Evolutionary conservation across 1,140 invertebrate genomes (phyloP), one percentile per base, ranked within the genome.

Genomic region (Drosophila pruinosa): DNA sequence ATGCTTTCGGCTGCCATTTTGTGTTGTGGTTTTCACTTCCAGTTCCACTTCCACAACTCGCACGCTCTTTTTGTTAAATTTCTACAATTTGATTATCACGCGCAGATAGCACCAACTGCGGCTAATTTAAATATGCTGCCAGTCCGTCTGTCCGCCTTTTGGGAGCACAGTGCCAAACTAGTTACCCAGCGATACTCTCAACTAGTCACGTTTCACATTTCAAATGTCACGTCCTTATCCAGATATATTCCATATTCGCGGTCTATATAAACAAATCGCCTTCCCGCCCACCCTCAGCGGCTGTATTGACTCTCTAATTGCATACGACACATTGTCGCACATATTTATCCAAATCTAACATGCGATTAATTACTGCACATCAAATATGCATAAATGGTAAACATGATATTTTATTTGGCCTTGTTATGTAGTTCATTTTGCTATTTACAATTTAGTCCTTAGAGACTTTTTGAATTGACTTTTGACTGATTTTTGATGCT

Each of bases 81-180:
- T 79, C 28, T 41, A 53, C 75, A 79, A 85, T 83, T 79, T 74
- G 68, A 79, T 85, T 83, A 79, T 75, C 72, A 63, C 57, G 38
- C 50, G 26, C 67, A 54, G 48, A 62, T 63, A 47, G 26, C 41
- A 31, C 14, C 10, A 31, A 50, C 24, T 38, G 28, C 17, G 28
- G 50, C 21, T 53, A 53, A 53, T 53, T 53, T 53, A 53, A 38
- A 53, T 53, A 10, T 50, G 12, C 26, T 28, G 8, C 48, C 4
- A 17, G 17, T 34, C 43, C n/a, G 3, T 24, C 48, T 26, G 14
- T 15, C 36, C 6, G 4, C 8, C 3, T 10, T 38, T 12, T 38
- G 12, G 26, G 48, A 34, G 31, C 48, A 28, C 12, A 28, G 28
- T 24, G 15, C 14, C 12, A 39, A 45, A 45, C 43, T 47, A 47